Evolutionary conservation across 2,797 vertebrate species (phyloP).

Genomic region (Rhynchonycteris naso): DNA sequence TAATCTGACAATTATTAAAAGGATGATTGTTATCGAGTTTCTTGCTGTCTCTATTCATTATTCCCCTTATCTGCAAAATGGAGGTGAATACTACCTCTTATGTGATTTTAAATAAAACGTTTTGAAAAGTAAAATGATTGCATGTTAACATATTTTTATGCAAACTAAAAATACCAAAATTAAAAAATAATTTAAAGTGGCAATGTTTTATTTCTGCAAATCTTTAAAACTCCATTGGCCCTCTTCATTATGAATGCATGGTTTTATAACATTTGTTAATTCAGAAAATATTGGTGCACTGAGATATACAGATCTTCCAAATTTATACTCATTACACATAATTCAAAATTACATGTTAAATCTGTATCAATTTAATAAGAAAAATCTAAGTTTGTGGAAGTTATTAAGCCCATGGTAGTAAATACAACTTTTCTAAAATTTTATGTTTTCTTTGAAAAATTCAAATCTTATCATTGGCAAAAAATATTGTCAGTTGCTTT

Average conservation of each 20-base stretch:
- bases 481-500: not conserved
- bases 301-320: not conserved
- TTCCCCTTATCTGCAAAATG: not conserved
- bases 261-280: not conserved
- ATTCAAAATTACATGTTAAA: constrained; percentile 19
- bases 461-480: not conserved
- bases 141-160: not conserved
- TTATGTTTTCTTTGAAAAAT: not conserved
- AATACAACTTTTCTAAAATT: not conserved
- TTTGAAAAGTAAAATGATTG: not conserved
- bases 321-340: not conserved
- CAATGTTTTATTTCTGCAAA: not conserved
- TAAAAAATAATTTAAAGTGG: not conserved
- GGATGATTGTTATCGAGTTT: not conserved
- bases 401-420: not conserved
- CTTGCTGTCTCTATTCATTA: not conserved
- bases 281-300: not conserved
- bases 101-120: not conserved
- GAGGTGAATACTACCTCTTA: not conserved
- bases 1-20: not conserved
- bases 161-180: not conserved
- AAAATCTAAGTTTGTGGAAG: not conserved
- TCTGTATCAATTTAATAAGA: not conserved
- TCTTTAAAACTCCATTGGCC: not conserved
- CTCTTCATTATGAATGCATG: not conserved